Percentiles rank a stretch among this genome's conserved stretches.
Conservation (phyloP, 1,140 invertebrate species). For the Condylostylus longicornis region DNA sequence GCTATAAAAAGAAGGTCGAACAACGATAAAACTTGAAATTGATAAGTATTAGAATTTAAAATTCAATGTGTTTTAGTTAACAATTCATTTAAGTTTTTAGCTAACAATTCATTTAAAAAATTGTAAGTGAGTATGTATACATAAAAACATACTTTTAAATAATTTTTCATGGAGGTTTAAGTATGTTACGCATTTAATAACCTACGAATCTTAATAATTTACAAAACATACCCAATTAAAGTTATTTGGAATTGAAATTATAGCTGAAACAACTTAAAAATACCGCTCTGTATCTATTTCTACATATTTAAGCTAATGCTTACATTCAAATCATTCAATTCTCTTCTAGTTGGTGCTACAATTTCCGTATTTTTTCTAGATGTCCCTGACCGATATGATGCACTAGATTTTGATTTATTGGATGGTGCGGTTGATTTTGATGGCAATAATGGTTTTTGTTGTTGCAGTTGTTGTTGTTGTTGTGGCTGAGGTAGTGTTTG, state of each 20-base stretch:
- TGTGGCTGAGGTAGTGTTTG: neutral
- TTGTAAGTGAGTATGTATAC: too few relatives aligned
- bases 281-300: conserved; percentile 3
- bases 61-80: too few relatives aligned
- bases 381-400: neutral
- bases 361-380: conserved; percentile 14
- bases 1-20: too few relatives aligned
- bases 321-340: conserved; percentile 20
- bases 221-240: neutral
- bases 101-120: too few relatives aligned
- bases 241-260: neutral
- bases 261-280: neutral
- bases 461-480: neutral
- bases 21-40: too few relatives aligned
- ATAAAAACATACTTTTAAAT: conserved; percentile 14
- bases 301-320: conserved; percentile 6
- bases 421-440: neutral
- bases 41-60: too few relatives aligned
- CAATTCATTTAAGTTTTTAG: too few relatives aligned
- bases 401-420: neutral
- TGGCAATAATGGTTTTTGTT: neutral
- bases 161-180: neutral
- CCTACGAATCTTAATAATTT: neutral
- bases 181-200: conserved; percentile 2
- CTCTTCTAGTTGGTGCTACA: conserved; percentile 15